phyloP scores from a whole-genome alignment of 2,888 invertebrate genomes.

The Dryocosmus kuriphilus region DNA sequence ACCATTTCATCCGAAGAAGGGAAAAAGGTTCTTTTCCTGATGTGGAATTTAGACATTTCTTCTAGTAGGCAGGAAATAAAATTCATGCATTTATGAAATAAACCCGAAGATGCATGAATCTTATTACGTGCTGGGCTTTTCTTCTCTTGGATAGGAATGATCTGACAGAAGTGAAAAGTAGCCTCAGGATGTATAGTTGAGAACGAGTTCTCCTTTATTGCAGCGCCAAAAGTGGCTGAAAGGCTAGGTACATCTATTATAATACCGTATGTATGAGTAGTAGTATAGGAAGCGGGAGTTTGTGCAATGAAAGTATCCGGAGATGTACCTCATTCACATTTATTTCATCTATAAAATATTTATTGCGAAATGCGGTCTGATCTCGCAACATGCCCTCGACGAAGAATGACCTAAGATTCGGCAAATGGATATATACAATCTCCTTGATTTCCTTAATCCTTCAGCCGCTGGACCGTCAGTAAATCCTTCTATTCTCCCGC shows the following conservation, averaged over 20 bases:
- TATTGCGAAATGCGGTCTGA: background rate
- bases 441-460: slow-evolving; percentile 16
- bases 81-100: background rate
- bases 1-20: background rate
- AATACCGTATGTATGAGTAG: background rate
- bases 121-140: background rate
- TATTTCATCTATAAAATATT: slow-evolving; percentile 28
- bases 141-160: background rate
- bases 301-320: background rate
- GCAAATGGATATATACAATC: slow-evolving; percentile 18
- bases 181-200: background rate
- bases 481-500: background rate
- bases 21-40: background rate
- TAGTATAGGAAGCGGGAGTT: background rate
- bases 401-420: slow-evolving; percentile 13
- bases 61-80: background rate
- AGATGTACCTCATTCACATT: background rate
- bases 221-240: background rate
- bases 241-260: too few species aligned
- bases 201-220: background rate
- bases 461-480: background rate
- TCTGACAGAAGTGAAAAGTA: background rate
- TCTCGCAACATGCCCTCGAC: background rate
- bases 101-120: background rate
- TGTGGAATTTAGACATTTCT: background rate